phyloP scores from a whole-genome alignment of 2,888 invertebrate genomes.

The Heterodera filipjevi region DNA sequence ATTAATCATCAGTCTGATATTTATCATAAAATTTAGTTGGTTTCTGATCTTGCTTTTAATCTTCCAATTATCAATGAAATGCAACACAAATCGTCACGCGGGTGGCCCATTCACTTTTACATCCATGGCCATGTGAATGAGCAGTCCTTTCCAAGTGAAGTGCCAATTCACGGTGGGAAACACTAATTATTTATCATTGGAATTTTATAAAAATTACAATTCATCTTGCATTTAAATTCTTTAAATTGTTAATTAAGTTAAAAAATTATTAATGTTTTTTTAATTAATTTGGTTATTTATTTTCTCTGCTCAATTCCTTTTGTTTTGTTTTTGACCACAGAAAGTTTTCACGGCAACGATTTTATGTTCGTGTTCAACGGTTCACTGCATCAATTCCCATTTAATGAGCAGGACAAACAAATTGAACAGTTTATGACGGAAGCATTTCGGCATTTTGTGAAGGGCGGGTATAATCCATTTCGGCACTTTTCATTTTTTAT shows the following conservation, averaged over 20 bases:
- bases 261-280: no score
- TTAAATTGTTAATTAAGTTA: no score
- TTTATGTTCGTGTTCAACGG: background rate
- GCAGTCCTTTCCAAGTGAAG: background rate
- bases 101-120: conserved; percentile 4
- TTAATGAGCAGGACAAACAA: background rate
- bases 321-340: background rate
- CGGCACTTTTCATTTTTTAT: background rate
- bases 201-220: background rate
- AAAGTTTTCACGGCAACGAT: background rate
- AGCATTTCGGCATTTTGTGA: background rate
- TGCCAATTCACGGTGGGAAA: background rate
- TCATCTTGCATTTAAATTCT: no score
- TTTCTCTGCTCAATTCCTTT: background rate
- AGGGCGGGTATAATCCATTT: background rate
- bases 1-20: background rate
- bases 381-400: background rate
- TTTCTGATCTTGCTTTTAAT: background rate
- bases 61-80: background rate
- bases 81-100: background rate
- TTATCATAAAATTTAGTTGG: background rate
- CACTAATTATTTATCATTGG: background rate
- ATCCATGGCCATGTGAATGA: background rate
- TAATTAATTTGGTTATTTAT: background rate
- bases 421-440: background rate